Evolutionary conservation across 2,888 invertebrate genomes (phyloP).

Genomic region (Ectemnius lituratus): DNA sequence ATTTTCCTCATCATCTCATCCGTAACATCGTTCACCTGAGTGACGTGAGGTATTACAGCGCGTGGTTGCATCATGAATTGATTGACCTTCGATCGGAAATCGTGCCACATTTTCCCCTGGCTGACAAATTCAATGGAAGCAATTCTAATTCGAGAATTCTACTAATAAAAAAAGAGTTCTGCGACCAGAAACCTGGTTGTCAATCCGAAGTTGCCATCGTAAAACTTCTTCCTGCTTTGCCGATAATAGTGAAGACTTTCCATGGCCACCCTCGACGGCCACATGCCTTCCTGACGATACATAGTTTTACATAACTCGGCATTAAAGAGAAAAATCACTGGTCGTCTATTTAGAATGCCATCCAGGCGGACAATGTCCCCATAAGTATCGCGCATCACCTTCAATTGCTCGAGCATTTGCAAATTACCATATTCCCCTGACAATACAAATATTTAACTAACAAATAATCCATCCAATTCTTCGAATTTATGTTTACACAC

Average conservation of each 20-base stretch:
- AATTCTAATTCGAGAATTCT: slow-evolving; percentile 11
- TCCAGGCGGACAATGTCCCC: slow-evolving; percentile 78
- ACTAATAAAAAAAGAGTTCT: too few species aligned
- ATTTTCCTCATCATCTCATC: slow-evolving; percentile 85
- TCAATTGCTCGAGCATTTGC: slow-evolving; percentile 48
- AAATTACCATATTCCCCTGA: slow-evolving; percentile 62
- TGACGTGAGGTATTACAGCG: slow-evolving; percentile 87
- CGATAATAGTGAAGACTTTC: slow-evolving; percentile 76
- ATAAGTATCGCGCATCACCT: slow-evolving; percentile 66
- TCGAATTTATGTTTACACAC: background rate
- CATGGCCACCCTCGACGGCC: slow-evolving; percentile 76
- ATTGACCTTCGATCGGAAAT: slow-evolving; percentile 90
- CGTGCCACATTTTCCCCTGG: slow-evolving; percentile 93
- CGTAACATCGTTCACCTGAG: slow-evolving; percentile 86
- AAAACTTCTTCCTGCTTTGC: slow-evolving; percentile 74
- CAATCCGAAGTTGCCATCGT: slow-evolving; percentile 65
- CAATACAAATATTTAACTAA: too few species aligned
- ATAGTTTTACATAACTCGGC: slow-evolving; percentile 70
- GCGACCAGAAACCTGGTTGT: slow-evolving; percentile 20
- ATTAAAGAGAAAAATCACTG: slow-evolving; percentile 64
- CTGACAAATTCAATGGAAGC: slow-evolving; percentile 77
- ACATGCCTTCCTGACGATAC: slow-evolving; percentile 78
- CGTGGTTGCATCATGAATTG: slow-evolving; percentile 89
- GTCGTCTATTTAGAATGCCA: slow-evolving; percentile 68
- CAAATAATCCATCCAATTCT: too few species aligned